Evolutionary conservation across 1,140 invertebrate genomes (phyloP), one percentile per base, ranked within the genome.

Genomic region (Pogonomyrmex barbatus): DNA sequence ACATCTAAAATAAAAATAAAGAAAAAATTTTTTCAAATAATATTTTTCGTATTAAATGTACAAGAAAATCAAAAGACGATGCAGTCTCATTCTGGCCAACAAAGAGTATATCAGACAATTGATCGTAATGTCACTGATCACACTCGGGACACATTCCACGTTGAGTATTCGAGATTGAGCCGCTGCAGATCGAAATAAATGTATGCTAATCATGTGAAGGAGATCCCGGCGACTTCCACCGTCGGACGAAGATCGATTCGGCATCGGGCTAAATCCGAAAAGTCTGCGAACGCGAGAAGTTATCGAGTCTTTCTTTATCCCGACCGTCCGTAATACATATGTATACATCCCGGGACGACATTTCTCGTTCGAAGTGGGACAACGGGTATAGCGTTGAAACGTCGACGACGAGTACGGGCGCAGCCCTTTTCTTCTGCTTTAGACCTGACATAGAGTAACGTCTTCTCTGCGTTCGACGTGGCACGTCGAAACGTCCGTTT

Each of bases 361-460:
- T 82, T 82, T 70, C 67, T 82, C 79, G 79, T 60, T 24, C 67
- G 30, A 58, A 73, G 54, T 82, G 65, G 76, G 60, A 86, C 76
- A 70, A 65, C 52, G 86, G 42, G 2, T 30, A 47, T 30, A 47
- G 14, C 36, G 30, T 24, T 24, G 24, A 45, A 42, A 76, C 58
- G 62, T 24, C 24, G 24, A 24, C 81, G 70, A 77, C 86, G 81
- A 62, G 45, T 47, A 45, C 56, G 17, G 65, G 30, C 33, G 82
- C 67, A 50, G 56, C n/a, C 24, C 58, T 77, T 85, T 78, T 88
- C 45, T 58, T 68, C 81, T 30, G 56, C n/a, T 24, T 79, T 50
- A 60, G 45, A 56, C 70, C 73, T 84, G 81, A 88, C 87, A 54
- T 67, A 62, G 87, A 89, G 67, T 67, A 89, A 88, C 86, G 81